Evolutionary conservation across 2,113 vertebrate species (phyloP).

Genomic region (Pandion haliaetus): DNA sequence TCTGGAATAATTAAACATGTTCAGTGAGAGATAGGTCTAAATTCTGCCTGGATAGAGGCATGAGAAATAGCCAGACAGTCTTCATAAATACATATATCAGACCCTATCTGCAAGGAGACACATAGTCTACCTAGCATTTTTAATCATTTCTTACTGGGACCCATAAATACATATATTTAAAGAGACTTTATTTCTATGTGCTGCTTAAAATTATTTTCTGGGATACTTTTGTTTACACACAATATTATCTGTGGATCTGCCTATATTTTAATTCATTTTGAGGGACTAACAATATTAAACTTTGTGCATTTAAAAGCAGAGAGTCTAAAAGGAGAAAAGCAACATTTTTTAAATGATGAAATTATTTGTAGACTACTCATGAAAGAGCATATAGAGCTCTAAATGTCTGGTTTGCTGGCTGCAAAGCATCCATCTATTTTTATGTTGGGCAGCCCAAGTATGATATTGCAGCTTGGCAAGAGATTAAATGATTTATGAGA

Average conservation of each 20-base stretch:
- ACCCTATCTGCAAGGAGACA: not conserved
- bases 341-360: not conserved
- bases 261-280: not conserved
- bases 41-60: not conserved
- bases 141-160: not conserved
- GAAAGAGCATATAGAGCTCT: not conserved
- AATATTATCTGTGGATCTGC: not conserved
- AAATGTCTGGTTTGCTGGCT: not conserved
- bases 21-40: not conserved
- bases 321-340: not conserved
- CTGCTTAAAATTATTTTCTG: not conserved
- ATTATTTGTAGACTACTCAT: not conserved
- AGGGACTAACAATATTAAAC: not conserved
- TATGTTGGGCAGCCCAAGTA: not conserved
- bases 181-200: not conserved
- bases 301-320: not conserved
- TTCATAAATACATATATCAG: not conserved
- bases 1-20: not conserved
- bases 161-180: not conserved
- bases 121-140: not conserved
- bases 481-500: constrained; percentile 15
- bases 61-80: not conserved
- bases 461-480: not conserved
- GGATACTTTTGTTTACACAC: not conserved
- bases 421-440: not conserved